Percentiles rank a stretch among this genome's conserved stretches.
These are phyloP conservation scores for Aphis craccivora DNA, from an alignment of 1,140 invertebrate genomes.

Conservation along the genomic window DNA sequence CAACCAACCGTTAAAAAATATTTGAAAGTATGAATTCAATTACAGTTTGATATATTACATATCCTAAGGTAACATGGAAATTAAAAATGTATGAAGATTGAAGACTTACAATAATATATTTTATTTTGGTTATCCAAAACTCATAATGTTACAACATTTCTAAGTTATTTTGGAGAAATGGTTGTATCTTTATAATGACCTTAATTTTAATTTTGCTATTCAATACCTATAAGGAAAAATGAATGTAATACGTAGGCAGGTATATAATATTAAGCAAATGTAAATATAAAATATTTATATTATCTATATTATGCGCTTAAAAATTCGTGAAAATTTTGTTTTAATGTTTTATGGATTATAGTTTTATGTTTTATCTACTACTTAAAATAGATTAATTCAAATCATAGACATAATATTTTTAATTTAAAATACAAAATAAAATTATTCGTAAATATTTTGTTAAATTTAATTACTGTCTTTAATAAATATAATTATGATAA, in stretches of 20 bases:
- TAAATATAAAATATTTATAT: conserved; percentile 9
- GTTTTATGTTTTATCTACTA: neutral
- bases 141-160: neutral
- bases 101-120: neutral
- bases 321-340: neutral
- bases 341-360: neutral
- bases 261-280: neutral
- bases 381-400: neutral
- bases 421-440: neutral
- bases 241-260: neutral
- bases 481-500: neutral
- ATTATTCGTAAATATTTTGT: neutral
- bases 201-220: neutral
- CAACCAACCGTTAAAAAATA: neutral
- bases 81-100: neutral
- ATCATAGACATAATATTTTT: neutral
- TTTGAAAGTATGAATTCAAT: neutral
- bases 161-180: neutral
- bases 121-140: neutral
- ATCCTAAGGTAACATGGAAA: neutral
- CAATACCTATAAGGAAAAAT: neutral
- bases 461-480: neutral
- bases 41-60: neutral
- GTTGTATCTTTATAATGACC: neutral
- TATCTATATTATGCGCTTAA: neutral